Evolutionary conservation across 2,113 vertebrate genomes (phyloP).

Genomic region (Prunella fulvescens): DNA sequence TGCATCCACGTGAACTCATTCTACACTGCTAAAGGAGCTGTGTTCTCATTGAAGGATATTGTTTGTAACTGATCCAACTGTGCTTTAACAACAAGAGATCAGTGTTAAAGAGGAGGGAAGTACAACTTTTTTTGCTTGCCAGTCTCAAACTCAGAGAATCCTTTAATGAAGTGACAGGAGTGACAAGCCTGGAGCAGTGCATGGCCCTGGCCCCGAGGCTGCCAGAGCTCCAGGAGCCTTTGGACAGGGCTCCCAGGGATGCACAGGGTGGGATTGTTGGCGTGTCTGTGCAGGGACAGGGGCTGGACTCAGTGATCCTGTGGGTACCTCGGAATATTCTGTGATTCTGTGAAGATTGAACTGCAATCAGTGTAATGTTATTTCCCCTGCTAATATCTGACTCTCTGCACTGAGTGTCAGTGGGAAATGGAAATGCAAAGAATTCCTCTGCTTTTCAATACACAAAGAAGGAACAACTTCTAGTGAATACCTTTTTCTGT

Average conservation of each 20-base stretch:
- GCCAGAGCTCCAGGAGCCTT: neutral
- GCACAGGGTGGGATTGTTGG: neutral
- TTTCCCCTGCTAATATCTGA: neutral
- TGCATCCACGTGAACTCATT: neutral
- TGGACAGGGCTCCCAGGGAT: neutral
- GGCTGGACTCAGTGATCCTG: rapidly evolving
- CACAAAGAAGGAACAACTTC: neutral
- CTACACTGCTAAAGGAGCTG: neutral
- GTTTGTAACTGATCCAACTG: neutral
- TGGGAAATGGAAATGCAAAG: neutral
- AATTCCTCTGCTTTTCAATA: neutral
- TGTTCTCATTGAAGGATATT: neutral
- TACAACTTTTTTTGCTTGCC: neutral
- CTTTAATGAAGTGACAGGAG: neutral
- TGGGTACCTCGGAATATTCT: neutral
- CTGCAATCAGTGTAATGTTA: rapidly evolving
- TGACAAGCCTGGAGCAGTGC: neutral
- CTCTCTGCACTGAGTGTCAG: neutral
- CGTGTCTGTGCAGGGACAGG: neutral
- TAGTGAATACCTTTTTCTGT: slow-evolving; percentile 83
- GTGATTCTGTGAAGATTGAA: neutral
- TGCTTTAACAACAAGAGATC: neutral
- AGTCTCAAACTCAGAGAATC: neutral
- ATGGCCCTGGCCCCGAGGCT: rapidly evolving
- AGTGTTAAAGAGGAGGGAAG: neutral